phyloP scores from a whole-genome alignment of 1,140 invertebrate genomes.

The Solenopsis invicta region DNA sequence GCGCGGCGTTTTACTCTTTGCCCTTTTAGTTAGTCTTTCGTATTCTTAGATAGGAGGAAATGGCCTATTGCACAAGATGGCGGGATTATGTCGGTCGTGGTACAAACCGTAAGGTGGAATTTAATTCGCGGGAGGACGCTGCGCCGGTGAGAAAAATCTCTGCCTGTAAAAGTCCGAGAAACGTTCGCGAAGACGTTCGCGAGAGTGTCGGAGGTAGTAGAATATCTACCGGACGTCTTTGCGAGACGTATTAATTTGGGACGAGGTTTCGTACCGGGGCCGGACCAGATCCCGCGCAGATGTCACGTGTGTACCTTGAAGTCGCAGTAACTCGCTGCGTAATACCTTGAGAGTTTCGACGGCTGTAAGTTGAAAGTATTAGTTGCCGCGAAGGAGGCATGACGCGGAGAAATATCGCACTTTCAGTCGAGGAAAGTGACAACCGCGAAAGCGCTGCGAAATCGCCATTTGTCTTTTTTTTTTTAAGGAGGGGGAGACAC shows the following conservation, averaged over 20 bases:
- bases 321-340: slow-evolving; percentile 32
- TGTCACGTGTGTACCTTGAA: slow-evolving; percentile 52
- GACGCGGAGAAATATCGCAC: slow-evolving; percentile 33
- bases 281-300: neutral
- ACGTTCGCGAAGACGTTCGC: neutral
- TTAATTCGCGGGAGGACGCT: neutral
- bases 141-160: neutral
- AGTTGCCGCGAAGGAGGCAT: neutral
- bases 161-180: neutral
- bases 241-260: neutral
- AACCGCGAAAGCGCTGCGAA: neutral
- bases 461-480: neutral
- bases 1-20: slow-evolving; percentile 62
- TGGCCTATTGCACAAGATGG: slow-evolving; percentile 76
- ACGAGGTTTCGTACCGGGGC: neutral
- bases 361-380: slow-evolving; percentile 55
- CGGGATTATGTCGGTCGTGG: neutral
- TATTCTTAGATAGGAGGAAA: slow-evolving; percentile 82
- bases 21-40: slow-evolving; percentile 82
- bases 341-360: slow-evolving; percentile 37
- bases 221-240: neutral
- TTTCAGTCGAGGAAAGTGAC: slow-evolving; percentile 2
- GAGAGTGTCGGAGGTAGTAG: neutral
- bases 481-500: neutral
- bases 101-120: slow-evolving; percentile 25